Base-by-base conservation (phyloP, 2,797 vertebrate genomes). In the Craterocephalus amniculus region DNA sequence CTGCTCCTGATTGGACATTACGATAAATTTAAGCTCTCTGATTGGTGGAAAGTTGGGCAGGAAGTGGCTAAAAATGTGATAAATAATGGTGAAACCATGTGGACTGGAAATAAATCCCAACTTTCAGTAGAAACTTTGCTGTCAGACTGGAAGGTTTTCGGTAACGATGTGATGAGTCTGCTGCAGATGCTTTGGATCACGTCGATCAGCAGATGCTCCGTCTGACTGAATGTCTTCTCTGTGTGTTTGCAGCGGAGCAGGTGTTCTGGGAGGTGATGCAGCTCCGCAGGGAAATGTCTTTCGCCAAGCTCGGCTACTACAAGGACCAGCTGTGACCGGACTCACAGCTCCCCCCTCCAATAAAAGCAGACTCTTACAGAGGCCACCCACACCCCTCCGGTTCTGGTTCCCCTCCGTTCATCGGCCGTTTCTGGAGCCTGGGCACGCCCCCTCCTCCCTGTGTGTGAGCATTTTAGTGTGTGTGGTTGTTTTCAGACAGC, bases 241-340 rank as follows among this genome's bases (percentile, higher is more conserved):
- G n/a, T n/a, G n/a, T n/a, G n/a, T n/a, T 20, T 88, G 27, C 90
- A 99, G 98, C 93, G 74, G 96, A 98, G 89, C 94, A 94, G 81
- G 97, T 99, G 95, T 99, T 96, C 89, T 97, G 97, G 96, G 97
- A 99, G 88, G 90, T 99, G 81, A 96, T 93, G 91, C 95, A 96
- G 76, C 95, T 99, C 61, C 93, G 98, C 45, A 95, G 94, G 86
- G 98, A 99, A 91, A 99, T 99, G 97, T 95, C 95, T 0, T 84
- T 96, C 88, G 96, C 97, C 81, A 99, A 99, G 82, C 93, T 99
- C 51, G 98, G 98, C n/a, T 99, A 97, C 92, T 97, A 95, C 86
- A 99, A 96, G 92, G 98, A 99, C 58, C 96, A 98, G 83, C 95
- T 99, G 93, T 99, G 94, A 96, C 71, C 0, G 38, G 68, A 78